phyloP scores from a whole-genome alignment of 2,888 invertebrate genomes.

The Eupithecia subfuscata region DNA sequence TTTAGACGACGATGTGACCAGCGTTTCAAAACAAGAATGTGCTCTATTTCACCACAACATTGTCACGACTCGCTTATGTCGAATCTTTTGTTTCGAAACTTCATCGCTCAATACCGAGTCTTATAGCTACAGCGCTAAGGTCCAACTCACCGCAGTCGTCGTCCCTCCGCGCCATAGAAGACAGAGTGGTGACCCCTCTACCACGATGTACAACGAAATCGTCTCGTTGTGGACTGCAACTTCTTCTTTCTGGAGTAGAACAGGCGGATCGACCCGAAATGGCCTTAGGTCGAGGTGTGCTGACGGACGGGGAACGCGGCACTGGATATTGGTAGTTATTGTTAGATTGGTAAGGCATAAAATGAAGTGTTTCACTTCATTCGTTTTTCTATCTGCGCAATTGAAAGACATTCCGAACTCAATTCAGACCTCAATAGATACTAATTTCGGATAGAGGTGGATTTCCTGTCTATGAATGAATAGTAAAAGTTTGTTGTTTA shows the following conservation, averaged over 20 bases:
- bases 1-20: background rate
- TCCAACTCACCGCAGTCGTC: constrained; percentile 35
- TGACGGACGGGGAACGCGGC: constrained; percentile 79
- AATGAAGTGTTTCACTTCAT: background rate
- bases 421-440: background rate
- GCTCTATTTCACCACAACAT: background rate
- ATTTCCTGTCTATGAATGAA: background rate
- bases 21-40: too few species aligned
- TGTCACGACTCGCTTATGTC: too few species aligned
- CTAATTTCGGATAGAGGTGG: background rate
- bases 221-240: constrained; percentile 82
- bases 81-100: background rate
- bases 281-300: constrained; percentile 56
- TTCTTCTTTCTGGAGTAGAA: constrained; percentile 74
- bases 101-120: constrained; percentile 64
- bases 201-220: constrained; percentile 93
- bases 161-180: constrained; percentile 77
- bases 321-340: constrained; percentile 60
- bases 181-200: constrained; percentile 90
- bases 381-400: background rate
- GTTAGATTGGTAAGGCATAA: constrained; percentile 17
- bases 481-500: background rate
- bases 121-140: constrained; percentile 72
- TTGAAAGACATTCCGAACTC: background rate
- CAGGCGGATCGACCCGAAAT: constrained; percentile 66